phyloP scores from a whole-genome alignment of 1,140 invertebrate genomes.

The Drosophila repletoides region DNA sequence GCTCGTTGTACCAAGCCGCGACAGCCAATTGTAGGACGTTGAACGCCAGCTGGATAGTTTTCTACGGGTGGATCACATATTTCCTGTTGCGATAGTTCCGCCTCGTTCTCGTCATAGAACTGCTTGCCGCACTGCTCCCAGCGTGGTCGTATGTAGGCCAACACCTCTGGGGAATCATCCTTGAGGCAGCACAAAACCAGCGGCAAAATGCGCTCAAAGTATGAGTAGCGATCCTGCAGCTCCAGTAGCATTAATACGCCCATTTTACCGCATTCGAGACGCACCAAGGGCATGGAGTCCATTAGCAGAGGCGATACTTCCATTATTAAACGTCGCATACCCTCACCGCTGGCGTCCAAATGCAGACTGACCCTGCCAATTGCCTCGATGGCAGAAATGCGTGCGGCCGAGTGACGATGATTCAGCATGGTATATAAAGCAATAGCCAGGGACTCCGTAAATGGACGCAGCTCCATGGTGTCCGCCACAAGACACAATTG shows the following conservation, averaged over 20 bases:
- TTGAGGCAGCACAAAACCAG: conserved; percentile 89
- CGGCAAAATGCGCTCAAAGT: conserved; percentile 89
- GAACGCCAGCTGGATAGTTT: conserved; percentile 87
- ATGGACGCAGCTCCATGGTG: conserved; percentile 88
- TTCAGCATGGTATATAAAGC: conserved; percentile 88
- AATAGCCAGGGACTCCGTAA: conserved; percentile 88
- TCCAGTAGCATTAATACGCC: conserved; percentile 87
- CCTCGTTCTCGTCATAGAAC: conserved; percentile 90
- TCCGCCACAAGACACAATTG: conserved; percentile 85
- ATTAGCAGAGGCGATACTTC: conserved; percentile 84
- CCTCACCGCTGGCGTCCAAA: conserved; percentile 85
- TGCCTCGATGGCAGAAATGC: conserved; percentile 88
- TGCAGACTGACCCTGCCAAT: conserved; percentile 85
- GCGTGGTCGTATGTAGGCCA: conserved; percentile 84
- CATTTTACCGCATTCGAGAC: conserved; percentile 86
- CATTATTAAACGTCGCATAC: conserved; percentile 54
- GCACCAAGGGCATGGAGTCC: conserved; percentile 88
- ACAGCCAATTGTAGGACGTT: conserved; percentile 89
- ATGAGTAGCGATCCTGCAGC: conserved; percentile 90
- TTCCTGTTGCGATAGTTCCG: conserved; percentile 89
- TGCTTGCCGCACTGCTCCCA: conserved; percentile 88
- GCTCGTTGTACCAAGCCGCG: conserved; percentile 87
- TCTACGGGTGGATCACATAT: conserved; percentile 84
- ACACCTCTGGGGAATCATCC: conserved; percentile 88
- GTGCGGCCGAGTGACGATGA: conserved; percentile 92